Percentiles rank a stretch among this genome's conserved stretches.
These are phyloP conservation scores for Syngnathus rostellatus DNA, from an alignment of 2,797 vertebrate genomes.

Conservation along the genomic window DNA sequence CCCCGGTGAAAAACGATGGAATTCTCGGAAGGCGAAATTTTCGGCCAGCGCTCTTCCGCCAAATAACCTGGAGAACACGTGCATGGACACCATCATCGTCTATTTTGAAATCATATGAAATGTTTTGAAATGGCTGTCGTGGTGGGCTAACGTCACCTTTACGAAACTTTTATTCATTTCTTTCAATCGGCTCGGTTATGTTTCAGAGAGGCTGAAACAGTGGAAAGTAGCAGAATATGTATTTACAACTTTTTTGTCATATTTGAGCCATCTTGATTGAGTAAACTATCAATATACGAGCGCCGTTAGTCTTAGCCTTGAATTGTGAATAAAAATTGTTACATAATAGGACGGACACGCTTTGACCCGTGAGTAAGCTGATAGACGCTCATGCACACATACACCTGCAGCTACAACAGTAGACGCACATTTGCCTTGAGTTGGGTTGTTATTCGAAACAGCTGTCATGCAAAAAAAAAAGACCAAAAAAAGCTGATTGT, in stretches of 20 bases:
- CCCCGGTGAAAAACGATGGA: slow-evolving; percentile 41
- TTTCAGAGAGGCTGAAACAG: too few species aligned
- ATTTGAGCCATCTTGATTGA: neutral
- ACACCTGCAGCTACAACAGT: slow-evolving; percentile 31
- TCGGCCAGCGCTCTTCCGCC: slow-evolving; percentile 27
- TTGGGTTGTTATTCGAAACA: slow-evolving; percentile 49
- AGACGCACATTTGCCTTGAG: slow-evolving; percentile 14
- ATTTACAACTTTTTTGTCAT: too few species aligned
- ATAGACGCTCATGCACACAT: neutral
- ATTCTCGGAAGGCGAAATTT: slow-evolving; percentile 40
- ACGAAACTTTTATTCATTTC: too few species aligned
- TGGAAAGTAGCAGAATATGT: neutral
- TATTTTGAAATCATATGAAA: too few species aligned
- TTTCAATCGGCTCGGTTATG: too few species aligned
- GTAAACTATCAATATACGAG: neutral
- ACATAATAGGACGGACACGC: slow-evolving; percentile 15
- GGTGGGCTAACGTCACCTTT: too few species aligned
- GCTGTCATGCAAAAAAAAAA: slow-evolving; percentile 41
- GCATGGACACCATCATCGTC: slow-evolving; percentile 7
- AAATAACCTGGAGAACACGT: slow-evolving; percentile 52
- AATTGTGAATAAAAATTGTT: slow-evolving; percentile 32
- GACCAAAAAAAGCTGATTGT: slow-evolving; percentile 24
- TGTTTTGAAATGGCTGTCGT: too few species aligned
- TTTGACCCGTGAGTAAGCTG: neutral
- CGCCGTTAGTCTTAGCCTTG: neutral